Conservation (phyloP, 2,888 invertebrate genomes). For the Suillia variegata region DNA sequence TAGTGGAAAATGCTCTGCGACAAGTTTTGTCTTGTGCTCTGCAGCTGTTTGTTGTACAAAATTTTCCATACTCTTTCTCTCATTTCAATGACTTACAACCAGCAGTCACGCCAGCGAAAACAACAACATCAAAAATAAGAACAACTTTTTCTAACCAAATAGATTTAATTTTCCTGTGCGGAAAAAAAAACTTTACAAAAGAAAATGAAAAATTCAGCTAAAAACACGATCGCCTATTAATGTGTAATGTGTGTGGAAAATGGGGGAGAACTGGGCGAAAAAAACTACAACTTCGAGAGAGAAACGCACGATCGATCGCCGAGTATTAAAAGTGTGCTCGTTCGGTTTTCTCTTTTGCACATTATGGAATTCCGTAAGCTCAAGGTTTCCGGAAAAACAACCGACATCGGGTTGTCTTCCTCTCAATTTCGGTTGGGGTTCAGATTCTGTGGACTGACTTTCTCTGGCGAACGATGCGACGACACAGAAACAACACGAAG, state of each 20-base stretch:
- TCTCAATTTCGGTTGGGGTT: background rate
- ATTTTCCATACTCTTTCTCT: no score
- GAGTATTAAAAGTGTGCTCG: no score
- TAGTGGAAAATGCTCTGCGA: no score
- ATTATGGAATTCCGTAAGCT: background rate
- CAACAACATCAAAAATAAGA: no score
- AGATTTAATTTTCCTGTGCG: background rate
- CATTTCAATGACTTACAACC: no score
- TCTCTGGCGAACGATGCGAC: background rate
- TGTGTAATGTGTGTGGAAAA: background rate
- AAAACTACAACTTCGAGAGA: background rate
- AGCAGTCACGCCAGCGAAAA: no score
- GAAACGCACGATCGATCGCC: no score
- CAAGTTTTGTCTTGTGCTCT: no score
- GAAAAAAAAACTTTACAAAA: no score
- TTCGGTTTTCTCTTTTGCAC: background rate
- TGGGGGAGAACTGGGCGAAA: background rate
- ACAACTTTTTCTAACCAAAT: no score
- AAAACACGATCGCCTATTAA: constrained; percentile 3
- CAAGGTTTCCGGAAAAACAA: background rate
- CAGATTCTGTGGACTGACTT: background rate
- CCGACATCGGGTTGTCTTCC: constrained; percentile 11
- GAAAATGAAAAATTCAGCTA: background rate
- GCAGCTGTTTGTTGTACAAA: no score
- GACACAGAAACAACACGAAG: no score